A percentile compares a stretch with the other conserved stretches of the same genome.
phyloP scores from a whole-genome alignment of 2,888 invertebrate species.

The Lasioglossum zephyrum region DNA sequence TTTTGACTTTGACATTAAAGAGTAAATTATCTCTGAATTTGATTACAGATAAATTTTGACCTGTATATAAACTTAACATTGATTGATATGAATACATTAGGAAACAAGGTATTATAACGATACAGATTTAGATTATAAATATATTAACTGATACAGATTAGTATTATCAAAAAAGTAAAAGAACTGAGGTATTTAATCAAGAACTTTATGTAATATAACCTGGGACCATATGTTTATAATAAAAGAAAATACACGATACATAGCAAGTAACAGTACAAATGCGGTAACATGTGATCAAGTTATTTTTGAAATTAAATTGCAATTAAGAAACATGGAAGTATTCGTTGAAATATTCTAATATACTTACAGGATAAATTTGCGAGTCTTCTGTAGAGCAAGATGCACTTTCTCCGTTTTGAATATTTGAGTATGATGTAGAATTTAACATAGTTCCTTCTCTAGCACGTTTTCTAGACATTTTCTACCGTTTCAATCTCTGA shows the following conservation, averaged over 20 bases:
- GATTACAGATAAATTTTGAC: slow-evolving; percentile 39
- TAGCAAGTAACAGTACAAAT: background rate
- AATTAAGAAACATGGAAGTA: background rate
- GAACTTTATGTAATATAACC: background rate
- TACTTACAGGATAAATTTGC: slow-evolving; percentile 73
- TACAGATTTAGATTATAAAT: slow-evolving; percentile 9
- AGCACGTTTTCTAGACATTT: slow-evolving; percentile 80
- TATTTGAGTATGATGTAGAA: slow-evolving; percentile 55
- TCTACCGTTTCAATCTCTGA: slow-evolving; percentile 56
- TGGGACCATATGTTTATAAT: background rate
- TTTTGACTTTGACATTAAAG: slow-evolving; percentile 25
- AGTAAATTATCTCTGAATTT: slow-evolving; percentile 22
- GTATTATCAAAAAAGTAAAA: background rate
- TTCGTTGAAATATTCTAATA: background rate
- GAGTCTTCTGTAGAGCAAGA: slow-evolving; percentile 71
- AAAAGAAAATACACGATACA: background rate
- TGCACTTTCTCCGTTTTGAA: slow-evolving; percentile 73
- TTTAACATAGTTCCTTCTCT: slow-evolving; percentile 73
- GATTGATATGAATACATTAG: background rate
- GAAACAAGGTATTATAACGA: background rate
- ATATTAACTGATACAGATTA: background rate
- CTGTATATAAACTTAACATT: background rate
- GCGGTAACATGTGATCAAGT: background rate
- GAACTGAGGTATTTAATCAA: background rate
- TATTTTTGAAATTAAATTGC: background rate